Conservation (phyloP, 2,797 vertebrate species). For the Silurus aristotelis region DNA sequence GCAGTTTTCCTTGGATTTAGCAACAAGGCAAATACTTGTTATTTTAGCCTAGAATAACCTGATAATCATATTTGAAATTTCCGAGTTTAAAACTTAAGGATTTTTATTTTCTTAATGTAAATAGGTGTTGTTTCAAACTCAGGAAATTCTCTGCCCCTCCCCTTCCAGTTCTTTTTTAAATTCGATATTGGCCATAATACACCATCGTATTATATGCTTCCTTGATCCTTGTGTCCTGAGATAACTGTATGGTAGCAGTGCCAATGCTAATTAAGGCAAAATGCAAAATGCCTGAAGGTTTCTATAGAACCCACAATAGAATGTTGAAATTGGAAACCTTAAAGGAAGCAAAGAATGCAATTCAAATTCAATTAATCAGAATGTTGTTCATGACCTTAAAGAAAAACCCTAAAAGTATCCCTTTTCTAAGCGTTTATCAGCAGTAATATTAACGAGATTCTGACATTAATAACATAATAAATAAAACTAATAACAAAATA, state of each 20-base stretch:
- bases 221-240: background rate
- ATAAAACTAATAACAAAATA: background rate
- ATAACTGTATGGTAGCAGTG: background rate
- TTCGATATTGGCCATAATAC: no score
- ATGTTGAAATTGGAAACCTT: background rate
- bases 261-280: background rate
- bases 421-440: background rate
- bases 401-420: background rate
- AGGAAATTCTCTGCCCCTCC: no score
- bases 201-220: no score
- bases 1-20: no score
- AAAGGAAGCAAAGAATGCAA: background rate
- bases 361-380: background rate
- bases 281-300: background rate
- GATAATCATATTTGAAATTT: no score
- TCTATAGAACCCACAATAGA: background rate
- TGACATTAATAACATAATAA: background rate
- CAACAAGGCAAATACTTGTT: no score
- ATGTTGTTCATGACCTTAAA: background rate
- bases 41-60: no score
- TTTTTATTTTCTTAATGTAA: no score
- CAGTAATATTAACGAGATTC: background rate
- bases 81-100: no score
- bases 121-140: no score
- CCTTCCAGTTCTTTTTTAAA: no score